phyloP scores from a whole-genome alignment of 2,888 invertebrate genomes.

The Chrysotoxum bicinctum region DNA sequence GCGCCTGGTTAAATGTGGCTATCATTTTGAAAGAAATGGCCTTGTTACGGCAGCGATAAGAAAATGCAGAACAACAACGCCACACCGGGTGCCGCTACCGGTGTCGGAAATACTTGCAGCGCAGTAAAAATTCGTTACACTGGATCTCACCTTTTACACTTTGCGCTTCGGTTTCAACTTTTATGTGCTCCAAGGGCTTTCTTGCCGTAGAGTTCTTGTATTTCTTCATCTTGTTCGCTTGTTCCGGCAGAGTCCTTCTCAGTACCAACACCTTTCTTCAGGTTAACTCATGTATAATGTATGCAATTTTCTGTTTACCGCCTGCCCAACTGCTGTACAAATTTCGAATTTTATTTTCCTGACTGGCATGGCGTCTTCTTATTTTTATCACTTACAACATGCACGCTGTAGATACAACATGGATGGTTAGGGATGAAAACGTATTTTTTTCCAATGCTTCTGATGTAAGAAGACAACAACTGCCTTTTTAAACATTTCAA shows the following conservation, averaged over 20 bases:
- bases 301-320: conserved; percentile 73
- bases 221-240: conserved; percentile 9
- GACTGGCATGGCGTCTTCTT: conserved; percentile 63
- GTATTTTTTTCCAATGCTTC: background rate
- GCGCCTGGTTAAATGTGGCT: conserved; percentile 63
- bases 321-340: conserved; percentile 70
- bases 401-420: conserved; percentile 37
- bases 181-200: conserved; percentile 68
- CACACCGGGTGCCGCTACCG: background rate
- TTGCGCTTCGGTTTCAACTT: conserved; percentile 53
- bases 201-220: conserved; percentile 30
- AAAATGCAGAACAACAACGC: conserved; percentile 46
- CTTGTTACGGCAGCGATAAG: conserved; percentile 64
- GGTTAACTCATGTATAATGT: conserved; percentile 72
- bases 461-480: conserved; percentile 30
- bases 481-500: conserved; percentile 64
- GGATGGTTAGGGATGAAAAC: conserved; percentile 24
- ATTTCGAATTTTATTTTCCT: conserved; percentile 70
- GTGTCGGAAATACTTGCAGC: conserved; percentile 28
- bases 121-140: conserved; percentile 49
- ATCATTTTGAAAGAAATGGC: conserved; percentile 62
- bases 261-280: conserved; percentile 56
- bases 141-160: conserved; percentile 50
- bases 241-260: conserved; percentile 29
- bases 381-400: conserved; percentile 71